Conservation (phyloP, 2,797 vertebrate species). For the Phylloscopus collybita region DNA sequence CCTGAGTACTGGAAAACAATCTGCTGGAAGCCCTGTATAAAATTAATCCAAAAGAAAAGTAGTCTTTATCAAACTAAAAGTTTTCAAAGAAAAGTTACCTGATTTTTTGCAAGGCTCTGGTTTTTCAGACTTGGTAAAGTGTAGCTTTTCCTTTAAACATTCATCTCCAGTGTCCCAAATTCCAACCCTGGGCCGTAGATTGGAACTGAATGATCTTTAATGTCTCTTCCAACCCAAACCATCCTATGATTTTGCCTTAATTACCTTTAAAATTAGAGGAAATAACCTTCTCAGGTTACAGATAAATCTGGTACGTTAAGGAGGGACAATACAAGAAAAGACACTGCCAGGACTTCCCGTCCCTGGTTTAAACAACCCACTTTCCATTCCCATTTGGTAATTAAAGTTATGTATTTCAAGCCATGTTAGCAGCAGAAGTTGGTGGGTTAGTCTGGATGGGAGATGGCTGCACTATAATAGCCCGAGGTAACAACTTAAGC, state of each 20-base stretch:
- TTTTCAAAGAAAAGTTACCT: not conserved
- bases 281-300: not conserved
- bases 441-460: not conserved
- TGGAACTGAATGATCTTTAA: not conserved
- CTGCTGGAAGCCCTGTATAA: not conserved
- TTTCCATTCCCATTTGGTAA: not conserved
- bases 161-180: not conserved
- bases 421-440: not conserved
- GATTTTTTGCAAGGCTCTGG: not conserved
- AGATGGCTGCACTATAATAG: not conserved
- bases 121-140: not conserved
- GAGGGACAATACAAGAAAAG: not conserved
- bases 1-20: not conserved
- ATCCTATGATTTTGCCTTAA: not conserved
- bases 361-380: not conserved
- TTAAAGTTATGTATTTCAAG: not conserved
- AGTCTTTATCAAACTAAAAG: not conserved
- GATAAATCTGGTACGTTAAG: not conserved
- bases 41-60: not conserved
- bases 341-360: not conserved
- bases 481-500: conserved; percentile 25
- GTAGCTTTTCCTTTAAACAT: not conserved
- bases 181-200: not conserved
- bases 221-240: not conserved
- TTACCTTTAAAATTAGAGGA: not conserved